Percentiles rank a stretch among this genome's conserved stretches.
phyloP scores from a whole-genome alignment of 2,113 vertebrate species.

The Notarius quadriscutis region DNA sequence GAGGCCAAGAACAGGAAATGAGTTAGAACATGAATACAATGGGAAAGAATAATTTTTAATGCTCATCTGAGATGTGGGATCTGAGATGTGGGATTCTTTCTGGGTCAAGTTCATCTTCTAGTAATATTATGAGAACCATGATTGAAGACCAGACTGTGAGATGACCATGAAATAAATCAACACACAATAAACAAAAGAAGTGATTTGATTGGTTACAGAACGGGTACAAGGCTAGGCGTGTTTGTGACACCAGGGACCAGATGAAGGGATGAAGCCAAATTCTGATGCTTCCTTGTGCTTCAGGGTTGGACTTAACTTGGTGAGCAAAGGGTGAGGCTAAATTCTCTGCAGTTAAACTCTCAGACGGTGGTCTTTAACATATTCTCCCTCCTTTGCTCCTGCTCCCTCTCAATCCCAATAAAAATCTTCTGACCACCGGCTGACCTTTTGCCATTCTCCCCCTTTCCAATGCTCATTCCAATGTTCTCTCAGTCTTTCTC shows the following conservation, averaged over 20 bases:
- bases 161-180: slow-evolving; percentile 13
- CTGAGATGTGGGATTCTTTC: slow-evolving; percentile 29
- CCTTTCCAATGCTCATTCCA: slow-evolving; percentile 45
- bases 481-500: slow-evolving; percentile 36
- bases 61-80: slow-evolving; percentile 5
- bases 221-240: neutral
- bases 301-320: slow-evolving; percentile 53
- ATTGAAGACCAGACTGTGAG: slow-evolving; percentile 13
- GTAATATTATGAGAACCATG: neutral
- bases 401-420: slow-evolving; percentile 71
- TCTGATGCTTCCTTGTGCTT: slow-evolving; percentile 9
- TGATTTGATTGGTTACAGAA: neutral
- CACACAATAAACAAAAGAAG: neutral
- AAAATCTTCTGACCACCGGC: slow-evolving; percentile 78
- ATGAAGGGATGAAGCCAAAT: neutral
- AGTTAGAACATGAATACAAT: slow-evolving; percentile 10
- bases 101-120: slow-evolving; percentile 21
- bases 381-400: slow-evolving; percentile 63
- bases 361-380: slow-evolving; percentile 76
- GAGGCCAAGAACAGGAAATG: slow-evolving; percentile 42
- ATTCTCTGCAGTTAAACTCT: slow-evolving; percentile 76
- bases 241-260: neutral
- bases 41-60: slow-evolving; percentile 28
- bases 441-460: slow-evolving; percentile 69
- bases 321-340: slow-evolving; percentile 59